phyloP scores from a whole-genome alignment of 2,797 vertebrate species.

The Leucoraja ocellata region DNA sequence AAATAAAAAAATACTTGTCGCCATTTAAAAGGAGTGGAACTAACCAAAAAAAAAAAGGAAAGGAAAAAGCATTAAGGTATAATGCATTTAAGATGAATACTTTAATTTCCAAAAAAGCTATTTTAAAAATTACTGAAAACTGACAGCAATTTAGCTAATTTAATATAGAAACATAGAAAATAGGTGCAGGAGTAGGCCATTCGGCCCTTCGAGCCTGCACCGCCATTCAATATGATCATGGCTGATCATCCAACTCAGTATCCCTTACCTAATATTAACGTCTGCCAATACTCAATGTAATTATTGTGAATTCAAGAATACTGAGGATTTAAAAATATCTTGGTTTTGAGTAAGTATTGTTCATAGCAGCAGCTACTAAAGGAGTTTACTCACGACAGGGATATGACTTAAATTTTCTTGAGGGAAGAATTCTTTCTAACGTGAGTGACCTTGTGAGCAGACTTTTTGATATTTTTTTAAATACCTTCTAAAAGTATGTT shows the following conservation, averaged over 20 bases:
- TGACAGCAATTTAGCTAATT: background rate
- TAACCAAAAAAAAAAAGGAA: background rate
- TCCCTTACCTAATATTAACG: too few species aligned
- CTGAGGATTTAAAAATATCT: background rate
- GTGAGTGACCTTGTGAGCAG: background rate
- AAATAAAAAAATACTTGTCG: background rate
- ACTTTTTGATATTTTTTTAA: background rate
- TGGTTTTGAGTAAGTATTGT: background rate
- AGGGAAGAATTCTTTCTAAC: background rate
- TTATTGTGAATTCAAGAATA: background rate
- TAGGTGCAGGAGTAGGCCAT: too few species aligned
- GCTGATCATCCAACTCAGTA: too few species aligned
- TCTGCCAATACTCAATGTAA: background rate
- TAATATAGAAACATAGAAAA: background rate
- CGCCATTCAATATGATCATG: too few species aligned
- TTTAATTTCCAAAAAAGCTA: background rate
- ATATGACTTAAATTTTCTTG: background rate
- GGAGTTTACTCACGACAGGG: background rate
- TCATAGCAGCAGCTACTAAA: background rate
- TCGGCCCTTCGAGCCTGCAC: too few species aligned
- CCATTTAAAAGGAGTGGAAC: background rate
- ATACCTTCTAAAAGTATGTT: background rate
- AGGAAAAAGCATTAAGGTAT: background rate
- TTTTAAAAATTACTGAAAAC: background rate
- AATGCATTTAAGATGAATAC: background rate